Conservation (phyloP, 2,797 vertebrate species). For the Lacerta bilineata region DNA sequence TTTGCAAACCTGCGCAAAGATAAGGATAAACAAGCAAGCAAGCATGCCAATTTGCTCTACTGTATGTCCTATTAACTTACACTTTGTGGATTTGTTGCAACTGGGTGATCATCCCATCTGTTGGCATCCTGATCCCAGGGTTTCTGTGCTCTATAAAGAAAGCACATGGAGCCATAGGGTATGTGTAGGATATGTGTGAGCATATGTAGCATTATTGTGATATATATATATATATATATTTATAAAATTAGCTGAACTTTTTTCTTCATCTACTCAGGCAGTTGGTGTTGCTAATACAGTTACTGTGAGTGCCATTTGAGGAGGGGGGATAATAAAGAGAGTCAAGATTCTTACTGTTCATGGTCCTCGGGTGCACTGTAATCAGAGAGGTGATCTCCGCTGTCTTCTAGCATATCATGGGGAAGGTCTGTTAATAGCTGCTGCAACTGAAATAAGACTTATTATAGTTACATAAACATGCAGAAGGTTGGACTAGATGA, state of each 20-base stretch:
- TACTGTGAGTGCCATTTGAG: neutral
- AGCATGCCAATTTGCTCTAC: neutral
- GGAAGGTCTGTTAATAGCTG: slow-evolving; percentile 94
- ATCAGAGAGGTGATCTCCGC: slow-evolving; percentile 87
- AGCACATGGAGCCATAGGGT: slow-evolving; percentile 39
- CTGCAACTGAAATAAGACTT: slow-evolving; percentile 86
- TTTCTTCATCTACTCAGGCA: neutral
- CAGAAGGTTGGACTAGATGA: no score
- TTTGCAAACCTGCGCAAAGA: neutral
- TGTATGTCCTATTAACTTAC: slow-evolving; percentile 66
- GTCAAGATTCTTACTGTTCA: slow-evolving; percentile 81
- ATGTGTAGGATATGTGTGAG: neutral
- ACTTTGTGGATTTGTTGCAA: slow-evolving; percentile 78
- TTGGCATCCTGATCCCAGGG: slow-evolving; percentile 77
- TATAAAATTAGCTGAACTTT: neutral
- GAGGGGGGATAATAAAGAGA: neutral
- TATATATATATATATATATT: neutral
- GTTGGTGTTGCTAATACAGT: neutral
- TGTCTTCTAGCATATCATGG: slow-evolving; percentile 97
- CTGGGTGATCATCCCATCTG: slow-evolving; percentile 81
- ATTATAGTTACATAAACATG: neutral
- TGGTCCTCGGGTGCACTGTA: slow-evolving; percentile 81
- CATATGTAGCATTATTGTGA: neutral
- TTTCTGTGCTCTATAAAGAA: slow-evolving; percentile 76
- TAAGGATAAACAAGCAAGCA: no score